A percentile compares a stretch with the other conserved stretches of the same genome.
Evolutionary conservation across 2,113 vertebrate genomes (phyloP).

Genomic region (Glaucidium brasilianum): DNA sequence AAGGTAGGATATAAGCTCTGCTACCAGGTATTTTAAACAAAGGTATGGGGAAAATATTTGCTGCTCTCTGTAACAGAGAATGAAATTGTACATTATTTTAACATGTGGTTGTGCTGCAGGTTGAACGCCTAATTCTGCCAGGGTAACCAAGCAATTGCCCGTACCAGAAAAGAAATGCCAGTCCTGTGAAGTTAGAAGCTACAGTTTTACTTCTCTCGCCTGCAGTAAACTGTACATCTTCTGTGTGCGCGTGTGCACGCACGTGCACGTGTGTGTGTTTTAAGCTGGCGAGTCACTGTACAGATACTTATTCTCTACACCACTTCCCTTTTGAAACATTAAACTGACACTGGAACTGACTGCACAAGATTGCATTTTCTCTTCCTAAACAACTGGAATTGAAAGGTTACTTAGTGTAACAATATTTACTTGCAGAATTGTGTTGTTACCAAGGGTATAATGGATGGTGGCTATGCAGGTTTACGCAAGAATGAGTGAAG

Average conservation of each 20-base stretch:
- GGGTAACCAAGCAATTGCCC: neutral
- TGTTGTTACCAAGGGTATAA: slow-evolving; percentile 89
- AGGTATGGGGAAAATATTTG: slow-evolving; percentile 19
- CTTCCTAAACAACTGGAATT: slow-evolving; percentile 89
- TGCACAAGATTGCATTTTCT: slow-evolving; percentile 88
- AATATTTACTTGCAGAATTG: slow-evolving; percentile 90
- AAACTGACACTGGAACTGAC: slow-evolving; percentile 86
- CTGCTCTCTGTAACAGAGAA: slow-evolving; percentile 5
- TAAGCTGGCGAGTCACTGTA: slow-evolving; percentile 61
- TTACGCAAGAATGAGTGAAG: slow-evolving; percentile 89
- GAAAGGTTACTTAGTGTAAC: slow-evolving; percentile 89
- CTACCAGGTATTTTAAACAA: slow-evolving; percentile 49
- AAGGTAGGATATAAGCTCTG: slow-evolving; percentile 18
- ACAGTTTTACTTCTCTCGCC: slow-evolving; percentile 8
- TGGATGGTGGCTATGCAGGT: slow-evolving; percentile 87
- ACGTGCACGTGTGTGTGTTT: neutral
- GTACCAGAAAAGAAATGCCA: neutral
- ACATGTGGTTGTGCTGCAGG: neutral
- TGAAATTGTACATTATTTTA: neutral
- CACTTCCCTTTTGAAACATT: slow-evolving; percentile 85
- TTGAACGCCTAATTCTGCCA: neutral
- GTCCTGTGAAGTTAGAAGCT: neutral
- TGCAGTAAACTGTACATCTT: neutral
- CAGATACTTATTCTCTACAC: slow-evolving; percentile 87
- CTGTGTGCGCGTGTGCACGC: rapidly evolving